Base-by-base conservation (phyloP, 92 coral and sea anemone genomes). In the Porites evermanni region DNA sequence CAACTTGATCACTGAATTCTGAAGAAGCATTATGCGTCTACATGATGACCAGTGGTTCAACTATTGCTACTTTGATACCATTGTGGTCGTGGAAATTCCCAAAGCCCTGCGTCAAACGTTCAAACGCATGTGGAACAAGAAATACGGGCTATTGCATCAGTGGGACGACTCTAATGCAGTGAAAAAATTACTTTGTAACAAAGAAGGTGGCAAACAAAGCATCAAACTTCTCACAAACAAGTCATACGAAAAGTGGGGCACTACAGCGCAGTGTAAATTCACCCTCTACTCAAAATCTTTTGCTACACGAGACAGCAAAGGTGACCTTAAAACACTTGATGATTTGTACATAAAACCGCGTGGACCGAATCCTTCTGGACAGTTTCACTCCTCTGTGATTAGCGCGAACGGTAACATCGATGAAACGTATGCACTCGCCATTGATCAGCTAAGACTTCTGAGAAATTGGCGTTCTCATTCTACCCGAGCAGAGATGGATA, bases 361-460 rank as follows among this genome's bases (percentile, higher is more conserved):
- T 6, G 56, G 76, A 8, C 1, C 12, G 1, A 54, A 12, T 12
- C 26, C 19, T 54, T 13, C 12, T 16, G 59, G 56, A 16, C 9
- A 8, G 4, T 72, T 72, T 8, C 76, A 72, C 59, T 1, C 76
- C 5, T 72, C 76, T 38, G 76, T 72, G 50, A 51, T 72, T 1
- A 72, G 76, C 23, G 20, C 76, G 0, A 1, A 21, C 50, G 56
- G 76, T 38, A 12, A 72, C 76, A 51, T 14, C 0, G 24, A 4
- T 4, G 76, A 72, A 44, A 72, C 76, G 2, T 47, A 14, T 10
- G 56, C 56, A 0, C 24, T 72, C 8, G 76, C 76, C 3, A 72
- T 72, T 72, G 76, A 72, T 32, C 76, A 72, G 9, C 29, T 72
- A 8, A 54, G 76, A 10, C 76, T 63, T 14, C n/a, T 14, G 8